phyloP scores from a whole-genome alignment of 2,797 vertebrate genomes.

The Tamandua tetradactyla region DNA sequence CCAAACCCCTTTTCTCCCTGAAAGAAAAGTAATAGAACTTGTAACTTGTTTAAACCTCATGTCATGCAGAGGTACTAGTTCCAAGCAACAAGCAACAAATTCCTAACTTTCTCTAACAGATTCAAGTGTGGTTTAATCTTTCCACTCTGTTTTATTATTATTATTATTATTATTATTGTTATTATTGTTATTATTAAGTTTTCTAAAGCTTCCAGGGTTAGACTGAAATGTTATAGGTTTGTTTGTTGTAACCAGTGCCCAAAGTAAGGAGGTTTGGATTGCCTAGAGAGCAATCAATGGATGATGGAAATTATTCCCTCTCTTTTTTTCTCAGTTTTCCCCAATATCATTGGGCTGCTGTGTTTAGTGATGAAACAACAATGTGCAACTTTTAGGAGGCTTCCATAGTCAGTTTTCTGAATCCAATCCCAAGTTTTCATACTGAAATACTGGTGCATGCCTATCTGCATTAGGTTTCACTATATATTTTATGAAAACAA shows the following conservation, averaged over 20 bases:
- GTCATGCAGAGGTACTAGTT: background rate
- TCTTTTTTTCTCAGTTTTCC: constrained; percentile 19
- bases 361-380: constrained; percentile 42
- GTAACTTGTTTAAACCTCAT: constrained; percentile 35
- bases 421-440: background rate
- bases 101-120: background rate
- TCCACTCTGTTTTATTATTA: constrained; percentile 23
- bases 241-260: constrained; percentile 52
- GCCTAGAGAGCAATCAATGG: background rate
- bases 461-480: background rate
- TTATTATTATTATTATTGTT: too few species aligned
- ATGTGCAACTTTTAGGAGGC: constrained; percentile 40
- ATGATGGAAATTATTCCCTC: background rate
- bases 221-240: constrained; percentile 61
- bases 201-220: constrained; percentile 65
- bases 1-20: constrained; percentile 13
- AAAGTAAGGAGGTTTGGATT: constrained; percentile 15
- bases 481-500: constrained; percentile 14
- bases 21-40: constrained; percentile 47
- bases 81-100: constrained; percentile 17
- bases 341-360: background rate
- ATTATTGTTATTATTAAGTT: too few species aligned
- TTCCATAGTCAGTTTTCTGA: constrained; percentile 35
- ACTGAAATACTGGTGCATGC: constrained; percentile 8
- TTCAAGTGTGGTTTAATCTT: constrained; percentile 22